Percentiles rank a stretch among this genome's conserved stretches.
Conservation (phyloP, 2,888 invertebrate genomes). For the Oxytorus armatus region DNA sequence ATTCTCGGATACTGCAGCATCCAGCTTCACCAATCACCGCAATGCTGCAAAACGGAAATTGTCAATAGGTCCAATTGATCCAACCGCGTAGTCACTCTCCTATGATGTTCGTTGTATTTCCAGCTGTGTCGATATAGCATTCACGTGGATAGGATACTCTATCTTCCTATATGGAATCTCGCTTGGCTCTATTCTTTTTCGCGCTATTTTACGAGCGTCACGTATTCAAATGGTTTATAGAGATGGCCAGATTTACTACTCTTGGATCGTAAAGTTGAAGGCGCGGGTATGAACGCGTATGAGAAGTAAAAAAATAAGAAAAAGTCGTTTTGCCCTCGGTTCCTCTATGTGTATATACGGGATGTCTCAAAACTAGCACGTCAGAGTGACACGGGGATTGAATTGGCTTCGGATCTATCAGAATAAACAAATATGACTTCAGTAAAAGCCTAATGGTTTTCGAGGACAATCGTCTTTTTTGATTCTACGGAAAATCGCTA, state of each 20-base stretch:
- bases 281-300: slow-evolving; percentile 45
- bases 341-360: no score
- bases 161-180: slow-evolving; percentile 41
- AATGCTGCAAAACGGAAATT: background rate
- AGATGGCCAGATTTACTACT: slow-evolving; percentile 64
- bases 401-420: no score
- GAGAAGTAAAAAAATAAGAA: slow-evolving; percentile 35
- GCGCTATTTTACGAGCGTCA: slow-evolving; percentile 57
- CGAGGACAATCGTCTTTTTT: no score
- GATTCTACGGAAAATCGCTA: no score
- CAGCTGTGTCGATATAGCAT: slow-evolving; percentile 21
- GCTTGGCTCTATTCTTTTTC: slow-evolving; percentile 34
- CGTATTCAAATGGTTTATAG: slow-evolving; percentile 68
- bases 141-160: slow-evolving; percentile 27
- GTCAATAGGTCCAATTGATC: background rate
- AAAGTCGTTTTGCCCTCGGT: slow-evolving; percentile 52
- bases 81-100: background rate
- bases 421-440: no score
- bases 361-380: no score
- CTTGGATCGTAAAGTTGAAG: slow-evolving; percentile 60
- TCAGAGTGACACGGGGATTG: no score
- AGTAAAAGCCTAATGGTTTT: no score
- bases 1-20: no score
- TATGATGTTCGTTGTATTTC: slow-evolving; percentile 12
- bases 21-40: no score